Evolutionary conservation across 37 sponge, comb jelly and placozoan species (phyloP).

Genomic region (Petrosia ficiformis): DNA sequence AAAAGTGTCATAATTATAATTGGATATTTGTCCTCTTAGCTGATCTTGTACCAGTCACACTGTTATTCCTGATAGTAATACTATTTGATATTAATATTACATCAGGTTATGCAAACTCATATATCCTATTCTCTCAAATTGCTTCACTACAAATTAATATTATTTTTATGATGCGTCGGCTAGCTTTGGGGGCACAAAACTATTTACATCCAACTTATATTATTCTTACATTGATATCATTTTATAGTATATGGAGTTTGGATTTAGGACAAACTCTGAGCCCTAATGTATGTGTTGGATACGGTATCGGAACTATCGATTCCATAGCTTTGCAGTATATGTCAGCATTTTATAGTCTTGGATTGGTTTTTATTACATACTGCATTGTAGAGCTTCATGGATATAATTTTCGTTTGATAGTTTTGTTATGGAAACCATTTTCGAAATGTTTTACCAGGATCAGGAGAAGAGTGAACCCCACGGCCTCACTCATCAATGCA

Average conservation of each 20-base stretch:
- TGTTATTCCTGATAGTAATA: background rate
- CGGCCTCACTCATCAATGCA: background rate
- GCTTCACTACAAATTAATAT: background rate
- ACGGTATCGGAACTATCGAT: background rate
- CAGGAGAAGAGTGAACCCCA: background rate
- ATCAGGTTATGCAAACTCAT: slow-evolving; percentile 2
- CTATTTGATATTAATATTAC: slow-evolving; percentile 1
- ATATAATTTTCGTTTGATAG: slow-evolving; percentile 2
- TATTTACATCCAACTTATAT: background rate
- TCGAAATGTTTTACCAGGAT: background rate
- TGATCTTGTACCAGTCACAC: background rate
- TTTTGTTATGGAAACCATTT: slow-evolving; percentile 3
- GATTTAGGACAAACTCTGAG: background rate
- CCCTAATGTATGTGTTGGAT: background rate
- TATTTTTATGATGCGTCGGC: background rate
- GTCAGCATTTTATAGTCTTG: background rate
- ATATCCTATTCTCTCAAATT: background rate
- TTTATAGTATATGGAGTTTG: background rate
- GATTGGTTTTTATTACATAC: background rate
- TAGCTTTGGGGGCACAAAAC: background rate
- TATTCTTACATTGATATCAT: background rate
- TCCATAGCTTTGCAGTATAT: background rate
- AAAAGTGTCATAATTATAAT: background rate
- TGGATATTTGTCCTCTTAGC: background rate
- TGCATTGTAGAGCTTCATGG: background rate